These are phyloP conservation scores for Euwallacea similis DNA, from an alignment of 1,140 invertebrate species.

Conservation along the genomic window DNA sequence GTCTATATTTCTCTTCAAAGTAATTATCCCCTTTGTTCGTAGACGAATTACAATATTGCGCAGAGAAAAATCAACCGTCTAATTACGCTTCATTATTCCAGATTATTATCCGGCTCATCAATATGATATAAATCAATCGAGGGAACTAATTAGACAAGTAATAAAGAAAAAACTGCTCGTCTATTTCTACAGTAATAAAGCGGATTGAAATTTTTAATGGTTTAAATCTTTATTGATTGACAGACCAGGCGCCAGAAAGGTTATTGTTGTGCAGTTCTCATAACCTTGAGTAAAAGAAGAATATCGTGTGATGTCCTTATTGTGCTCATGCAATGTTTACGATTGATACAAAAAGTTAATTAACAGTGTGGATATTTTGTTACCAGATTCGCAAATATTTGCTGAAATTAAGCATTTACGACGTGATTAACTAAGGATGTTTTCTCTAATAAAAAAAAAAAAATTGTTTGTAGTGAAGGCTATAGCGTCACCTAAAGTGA, in stretches of 20 bases:
- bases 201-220: slow-evolving; percentile 16
- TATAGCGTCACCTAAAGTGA: not conserved
- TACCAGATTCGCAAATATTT: too few relatives aligned
- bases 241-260: slow-evolving; percentile 19
- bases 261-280: slow-evolving; percentile 26
- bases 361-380: not conserved
- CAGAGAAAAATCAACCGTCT: too few relatives aligned
- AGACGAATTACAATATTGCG: too few relatives aligned
- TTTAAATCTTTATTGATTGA: slow-evolving; percentile 17
- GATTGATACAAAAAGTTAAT: slow-evolving; percentile 4
- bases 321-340: not conserved
- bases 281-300: slow-evolving; percentile 19
- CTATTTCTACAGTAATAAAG: too few relatives aligned
- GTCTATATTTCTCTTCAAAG: too few relatives aligned
- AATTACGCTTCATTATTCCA: not conserved
- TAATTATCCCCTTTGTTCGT: too few relatives aligned
- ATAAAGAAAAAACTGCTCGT: too few relatives aligned
- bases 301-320: not conserved
- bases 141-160: too few relatives aligned
- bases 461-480: too few relatives aligned
- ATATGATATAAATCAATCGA: slow-evolving; percentile 12
- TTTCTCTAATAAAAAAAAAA: too few relatives aligned
- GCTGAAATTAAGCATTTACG: too few relatives aligned
- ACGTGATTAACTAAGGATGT: too few relatives aligned
- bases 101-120: slow-evolving; percentile 15